A percentile compares a stretch with the other conserved stretches of the same genome.
Conservation (phyloP, 2,113 vertebrate genomes). For the Crotophaga sulcirostris region DNA sequence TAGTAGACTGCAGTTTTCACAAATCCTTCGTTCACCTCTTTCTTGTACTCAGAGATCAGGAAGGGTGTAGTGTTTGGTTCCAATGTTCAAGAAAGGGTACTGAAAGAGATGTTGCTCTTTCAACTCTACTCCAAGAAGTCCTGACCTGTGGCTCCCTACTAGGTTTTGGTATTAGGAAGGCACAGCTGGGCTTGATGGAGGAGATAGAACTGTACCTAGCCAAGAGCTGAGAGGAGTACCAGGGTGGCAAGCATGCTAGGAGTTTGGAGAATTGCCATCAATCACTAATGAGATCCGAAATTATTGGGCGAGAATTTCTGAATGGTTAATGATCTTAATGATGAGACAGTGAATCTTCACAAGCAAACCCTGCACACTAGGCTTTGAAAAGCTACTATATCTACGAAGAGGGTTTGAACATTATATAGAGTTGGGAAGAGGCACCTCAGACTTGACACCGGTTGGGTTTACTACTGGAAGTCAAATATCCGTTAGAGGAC, state of each 20-base stretch:
- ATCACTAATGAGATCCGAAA: not conserved
- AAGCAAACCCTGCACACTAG: not conserved
- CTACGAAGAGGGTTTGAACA: not conserved
- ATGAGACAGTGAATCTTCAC: not conserved
- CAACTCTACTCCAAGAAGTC: not conserved
- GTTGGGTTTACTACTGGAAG: not conserved
- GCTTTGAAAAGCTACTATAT: not conserved
- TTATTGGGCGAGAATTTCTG: not conserved
- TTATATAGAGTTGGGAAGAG: not conserved
- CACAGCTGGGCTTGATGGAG: not conserved
- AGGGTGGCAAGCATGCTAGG: not conserved
- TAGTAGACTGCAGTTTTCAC: not conserved
- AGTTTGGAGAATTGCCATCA: not conserved
- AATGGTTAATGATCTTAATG: not conserved
- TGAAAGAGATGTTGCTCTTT: not conserved
- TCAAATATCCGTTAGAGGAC: not conserved
- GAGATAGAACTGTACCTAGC: not conserved
- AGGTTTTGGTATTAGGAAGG: not conserved
- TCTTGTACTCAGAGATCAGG: not conserved
- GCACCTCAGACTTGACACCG: not conserved
- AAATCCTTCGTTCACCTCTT: not conserved
- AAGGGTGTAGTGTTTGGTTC: not conserved
- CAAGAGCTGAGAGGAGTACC: not conserved
- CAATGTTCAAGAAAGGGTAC: not conserved
- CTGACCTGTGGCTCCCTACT: not conserved